phyloP scores from a whole-genome alignment of 1,140 invertebrate species.

The Drosophila orosa region DNA sequence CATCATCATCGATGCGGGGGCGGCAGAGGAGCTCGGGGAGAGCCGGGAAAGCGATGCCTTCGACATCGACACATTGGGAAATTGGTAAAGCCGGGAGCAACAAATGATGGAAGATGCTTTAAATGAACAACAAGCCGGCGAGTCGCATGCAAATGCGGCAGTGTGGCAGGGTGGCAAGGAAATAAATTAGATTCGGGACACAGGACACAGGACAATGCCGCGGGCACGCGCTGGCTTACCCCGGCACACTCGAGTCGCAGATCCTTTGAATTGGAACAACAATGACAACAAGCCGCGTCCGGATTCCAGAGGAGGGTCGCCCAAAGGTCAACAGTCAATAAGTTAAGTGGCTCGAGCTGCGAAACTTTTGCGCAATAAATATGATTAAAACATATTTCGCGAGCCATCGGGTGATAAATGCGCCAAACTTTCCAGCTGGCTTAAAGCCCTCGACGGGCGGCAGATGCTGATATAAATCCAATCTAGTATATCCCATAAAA shows the following conservation, averaged over 20 bases:
- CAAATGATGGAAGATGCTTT: constrained; percentile 81
- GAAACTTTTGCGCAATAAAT: constrained; percentile 66
- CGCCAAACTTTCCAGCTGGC: constrained; percentile 54
- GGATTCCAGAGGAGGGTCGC: not conserved
- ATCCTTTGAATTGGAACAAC: constrained; percentile 66
- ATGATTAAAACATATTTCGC: constrained; percentile 80
- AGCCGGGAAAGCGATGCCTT: constrained; percentile 2
- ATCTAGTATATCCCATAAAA: constrained; percentile 79
- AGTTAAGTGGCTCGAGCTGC: constrained; percentile 67
- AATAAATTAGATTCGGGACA: constrained; percentile 79
- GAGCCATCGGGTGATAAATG: constrained; percentile 70
- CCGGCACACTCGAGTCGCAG: constrained; percentile 39
- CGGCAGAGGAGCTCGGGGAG: constrained; percentile 24
- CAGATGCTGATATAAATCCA: constrained; percentile 79
- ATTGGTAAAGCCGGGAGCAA: constrained; percentile 55
- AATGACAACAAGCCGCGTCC: constrained; percentile 49
- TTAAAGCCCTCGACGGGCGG: constrained; percentile 58
- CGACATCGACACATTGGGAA: constrained; percentile 55
- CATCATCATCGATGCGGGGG: constrained; percentile 54
- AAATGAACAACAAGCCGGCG: constrained; percentile 76
- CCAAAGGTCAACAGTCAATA: constrained; percentile 72
- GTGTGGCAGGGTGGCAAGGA: constrained; percentile 28
- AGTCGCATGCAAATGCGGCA: constrained; percentile 50
- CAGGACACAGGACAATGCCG: constrained; percentile 48
- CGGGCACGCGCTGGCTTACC: constrained; percentile 61